These are phyloP conservation scores for Urocynchramus pylzowi DNA, from an alignment of 2,113 vertebrate species.

Conservation along the genomic window DNA sequence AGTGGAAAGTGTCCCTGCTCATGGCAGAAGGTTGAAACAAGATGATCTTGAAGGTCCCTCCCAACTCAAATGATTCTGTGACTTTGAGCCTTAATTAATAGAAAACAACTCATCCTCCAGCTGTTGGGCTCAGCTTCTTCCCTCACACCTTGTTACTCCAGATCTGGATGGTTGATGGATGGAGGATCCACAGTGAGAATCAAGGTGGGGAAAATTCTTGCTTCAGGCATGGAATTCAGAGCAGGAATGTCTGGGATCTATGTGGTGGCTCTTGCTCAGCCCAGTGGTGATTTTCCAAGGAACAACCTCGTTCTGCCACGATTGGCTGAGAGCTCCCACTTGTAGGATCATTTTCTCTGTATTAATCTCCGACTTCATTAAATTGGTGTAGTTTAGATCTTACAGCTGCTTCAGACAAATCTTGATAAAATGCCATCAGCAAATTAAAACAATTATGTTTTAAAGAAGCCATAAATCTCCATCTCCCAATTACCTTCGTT, in stretches of 20 bases:
- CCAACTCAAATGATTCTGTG: background rate
- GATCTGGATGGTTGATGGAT: background rate
- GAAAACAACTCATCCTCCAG: rapidly evolving
- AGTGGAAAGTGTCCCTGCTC: background rate
- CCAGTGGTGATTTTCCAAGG: background rate
- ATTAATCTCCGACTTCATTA: slow-evolving; percentile 10
- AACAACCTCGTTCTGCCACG: rapidly evolving
- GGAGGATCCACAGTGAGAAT: background rate
- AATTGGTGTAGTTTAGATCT: slow-evolving; percentile 3
- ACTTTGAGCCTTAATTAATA: background rate
- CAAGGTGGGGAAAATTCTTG: background rate
- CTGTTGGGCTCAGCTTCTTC: background rate
- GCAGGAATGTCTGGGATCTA: background rate
- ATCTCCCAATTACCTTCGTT: background rate
- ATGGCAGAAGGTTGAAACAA: background rate
- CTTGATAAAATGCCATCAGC: slow-evolving; percentile 37
- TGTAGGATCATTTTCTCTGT: background rate
- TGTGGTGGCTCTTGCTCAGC: background rate
- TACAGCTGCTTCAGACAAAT: slow-evolving; percentile 10
- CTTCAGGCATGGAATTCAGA: background rate
- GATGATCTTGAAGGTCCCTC: rapidly evolving
- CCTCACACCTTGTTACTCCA: background rate
- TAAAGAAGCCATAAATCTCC: slow-evolving; percentile 31
- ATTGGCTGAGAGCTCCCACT: background rate
- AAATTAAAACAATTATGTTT: slow-evolving; percentile 50